Conservation (phyloP, 2,797 vertebrate species). For the Rhadinocentrus ornatus region DNA sequence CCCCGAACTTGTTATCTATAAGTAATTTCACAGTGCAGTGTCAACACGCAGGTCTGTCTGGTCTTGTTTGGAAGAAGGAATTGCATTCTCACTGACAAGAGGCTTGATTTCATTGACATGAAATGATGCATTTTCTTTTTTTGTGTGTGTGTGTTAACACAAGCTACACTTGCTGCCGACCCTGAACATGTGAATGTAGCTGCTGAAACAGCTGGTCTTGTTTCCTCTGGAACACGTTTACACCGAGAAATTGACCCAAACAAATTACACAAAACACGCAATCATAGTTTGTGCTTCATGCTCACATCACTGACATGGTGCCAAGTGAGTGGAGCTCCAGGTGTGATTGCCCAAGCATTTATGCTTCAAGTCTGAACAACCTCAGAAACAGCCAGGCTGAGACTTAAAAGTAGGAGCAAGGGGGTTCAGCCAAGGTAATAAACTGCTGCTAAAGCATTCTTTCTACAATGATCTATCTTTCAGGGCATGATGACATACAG, state of each 20-base stretch:
- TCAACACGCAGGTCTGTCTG: constrained; percentile 44
- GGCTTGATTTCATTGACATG: constrained; percentile 13
- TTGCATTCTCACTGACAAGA: constrained; percentile 7
- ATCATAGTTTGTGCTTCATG: constrained; percentile 11
- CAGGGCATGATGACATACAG: neutral
- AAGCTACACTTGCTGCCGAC: neutral
- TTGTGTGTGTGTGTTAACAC: constrained; percentile 14
- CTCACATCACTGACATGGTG: constrained; percentile 22
- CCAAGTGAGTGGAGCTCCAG: constrained; percentile 46
- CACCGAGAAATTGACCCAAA: neutral
- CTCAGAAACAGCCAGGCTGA: constrained; percentile 21
- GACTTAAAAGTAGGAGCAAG: neutral
- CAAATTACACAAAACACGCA: constrained; percentile 2
- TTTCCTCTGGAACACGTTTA: neutral
- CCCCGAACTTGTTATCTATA: neutral
- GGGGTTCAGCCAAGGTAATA: constrained; percentile 47
- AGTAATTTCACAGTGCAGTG: neutral
- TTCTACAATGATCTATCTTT: neutral
- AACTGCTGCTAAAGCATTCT: neutral
- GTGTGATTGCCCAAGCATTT: constrained; percentile 68
- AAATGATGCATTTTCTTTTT: constrained; percentile 14
- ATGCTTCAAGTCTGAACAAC: constrained; percentile 77
- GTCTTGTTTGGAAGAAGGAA: constrained; percentile 20
- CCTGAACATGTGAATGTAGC: neutral
- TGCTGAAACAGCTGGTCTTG: constrained; percentile 1